Percentiles rank a stretch among this genome's conserved stretches.
phyloP scores from a whole-genome alignment of 2,797 vertebrate genomes.

The Pteronotus mesoamericanus region DNA sequence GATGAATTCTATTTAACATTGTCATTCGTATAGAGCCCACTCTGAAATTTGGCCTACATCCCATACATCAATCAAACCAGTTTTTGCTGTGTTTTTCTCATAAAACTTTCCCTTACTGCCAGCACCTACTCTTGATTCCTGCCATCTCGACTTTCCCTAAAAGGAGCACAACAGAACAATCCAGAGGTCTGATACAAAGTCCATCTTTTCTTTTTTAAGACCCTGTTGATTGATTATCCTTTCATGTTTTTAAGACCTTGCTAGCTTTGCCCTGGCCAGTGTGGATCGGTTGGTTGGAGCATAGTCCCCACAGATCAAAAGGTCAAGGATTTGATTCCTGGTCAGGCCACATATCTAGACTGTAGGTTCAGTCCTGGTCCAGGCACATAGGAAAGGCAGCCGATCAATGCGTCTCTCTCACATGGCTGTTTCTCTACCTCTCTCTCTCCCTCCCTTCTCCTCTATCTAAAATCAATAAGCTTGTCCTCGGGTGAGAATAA shows the following conservation, averaged over 20 bases:
- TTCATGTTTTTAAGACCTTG: background rate
- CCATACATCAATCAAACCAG: background rate
- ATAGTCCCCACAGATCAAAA: background rate
- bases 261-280: too few relatives aligned
- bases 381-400: background rate
- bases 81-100: background rate
- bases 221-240: background rate
- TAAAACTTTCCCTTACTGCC: background rate
- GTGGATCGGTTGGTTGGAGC: background rate
- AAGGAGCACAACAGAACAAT: background rate
- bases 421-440: background rate
- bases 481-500: background rate
- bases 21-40: background rate
- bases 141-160: background rate
- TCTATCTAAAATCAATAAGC: background rate
- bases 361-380: background rate
- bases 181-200: background rate
- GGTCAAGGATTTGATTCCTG: background rate
- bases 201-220: background rate
- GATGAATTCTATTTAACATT: background rate
- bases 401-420: background rate
- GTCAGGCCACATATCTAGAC: background rate
- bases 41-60: background rate
- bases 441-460: background rate
- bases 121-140: background rate